Percentiles rank a stretch among this genome's conserved stretches.
phyloP scores from a whole-genome alignment of 1,140 invertebrate species.

The Lucilia sericata region DNA sequence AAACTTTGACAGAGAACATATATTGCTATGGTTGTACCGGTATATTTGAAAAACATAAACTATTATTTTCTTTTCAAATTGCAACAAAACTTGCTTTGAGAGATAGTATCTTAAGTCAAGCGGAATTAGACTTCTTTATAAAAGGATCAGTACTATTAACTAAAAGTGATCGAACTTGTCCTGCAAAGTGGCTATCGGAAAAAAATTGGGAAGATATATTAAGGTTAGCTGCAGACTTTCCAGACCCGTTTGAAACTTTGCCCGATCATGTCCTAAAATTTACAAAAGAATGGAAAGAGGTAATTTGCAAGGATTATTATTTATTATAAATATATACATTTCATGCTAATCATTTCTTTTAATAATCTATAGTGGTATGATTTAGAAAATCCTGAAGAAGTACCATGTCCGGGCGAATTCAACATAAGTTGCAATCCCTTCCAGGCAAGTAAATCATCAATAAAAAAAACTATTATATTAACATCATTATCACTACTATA shows the following conservation, averaged over 20 bases:
- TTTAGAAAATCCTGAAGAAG: slow-evolving; percentile 80
- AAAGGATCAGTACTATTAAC: slow-evolving; percentile 85
- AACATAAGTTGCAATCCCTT: slow-evolving; percentile 71
- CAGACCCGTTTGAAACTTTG: slow-evolving; percentile 75
- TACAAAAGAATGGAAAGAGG: slow-evolving; percentile 76
- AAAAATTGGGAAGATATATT: slow-evolving; percentile 86
- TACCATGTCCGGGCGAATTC: slow-evolving; percentile 78
- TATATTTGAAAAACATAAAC: slow-evolving; percentile 91
- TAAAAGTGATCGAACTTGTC: slow-evolving; percentile 76
- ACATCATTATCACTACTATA: too few relatives aligned
- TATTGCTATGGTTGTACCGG: slow-evolving; percentile 92
- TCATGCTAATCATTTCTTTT: background rate
- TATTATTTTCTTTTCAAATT: slow-evolving; percentile 92
- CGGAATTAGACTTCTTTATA: slow-evolving; percentile 90
- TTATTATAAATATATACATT: background rate
- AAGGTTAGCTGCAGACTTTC: slow-evolving; percentile 78
- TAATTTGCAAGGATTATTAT: too few relatives aligned
- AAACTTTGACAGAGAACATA: slow-evolving; percentile 84
- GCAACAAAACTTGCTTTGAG: slow-evolving; percentile 83
- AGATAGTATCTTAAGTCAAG: slow-evolving; percentile 73
- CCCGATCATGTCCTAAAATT: slow-evolving; percentile 75
- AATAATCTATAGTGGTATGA: slow-evolving; percentile 79
- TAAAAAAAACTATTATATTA: slow-evolving; percentile 20
- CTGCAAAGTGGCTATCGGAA: slow-evolving; percentile 78
- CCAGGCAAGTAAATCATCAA: slow-evolving; percentile 59